These are phyloP conservation scores for Conistra vaccinii DNA, from an alignment of 2,888 invertebrate genomes.

Conservation along the genomic window DNA sequence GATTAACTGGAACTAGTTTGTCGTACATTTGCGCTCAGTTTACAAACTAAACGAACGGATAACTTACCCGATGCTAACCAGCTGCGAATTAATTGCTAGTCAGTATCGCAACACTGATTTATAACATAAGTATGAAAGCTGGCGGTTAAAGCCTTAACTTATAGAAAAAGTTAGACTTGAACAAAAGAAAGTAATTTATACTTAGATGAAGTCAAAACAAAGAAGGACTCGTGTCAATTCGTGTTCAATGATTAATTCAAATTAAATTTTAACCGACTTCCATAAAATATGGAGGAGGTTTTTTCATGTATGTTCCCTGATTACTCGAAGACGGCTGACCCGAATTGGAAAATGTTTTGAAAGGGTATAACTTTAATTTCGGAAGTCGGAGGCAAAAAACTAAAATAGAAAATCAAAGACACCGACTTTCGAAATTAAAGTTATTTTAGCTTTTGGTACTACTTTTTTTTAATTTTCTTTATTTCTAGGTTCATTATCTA, in stretches of 20 bases:
- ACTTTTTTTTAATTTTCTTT: no score
- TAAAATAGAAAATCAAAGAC: no score
- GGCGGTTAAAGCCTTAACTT: neutral
- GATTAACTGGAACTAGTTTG: neutral
- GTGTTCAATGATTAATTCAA: neutral
- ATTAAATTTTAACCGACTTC: no score
- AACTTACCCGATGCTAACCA: conserved; percentile 12
- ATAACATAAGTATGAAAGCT: conserved; percentile 9
- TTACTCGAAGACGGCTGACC: no score
- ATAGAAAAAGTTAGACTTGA: neutral
- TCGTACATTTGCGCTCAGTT: conserved; percentile 11
- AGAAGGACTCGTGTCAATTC: neutral
- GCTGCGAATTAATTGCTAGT: conserved; percentile 35
- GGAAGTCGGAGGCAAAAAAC: no score
- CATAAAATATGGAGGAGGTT: no score
- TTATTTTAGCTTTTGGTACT: no score
- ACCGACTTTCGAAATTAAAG: no score
- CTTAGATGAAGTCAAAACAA: neutral
- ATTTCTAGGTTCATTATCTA: no score
- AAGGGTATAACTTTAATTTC: no score
- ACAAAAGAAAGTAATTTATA: neutral
- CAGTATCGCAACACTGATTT: conserved; percentile 32
- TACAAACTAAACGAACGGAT: conserved; percentile 20
- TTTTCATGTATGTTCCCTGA: no score
- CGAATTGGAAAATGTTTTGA: no score